Conservation (phyloP, 2,888 invertebrate genomes). For the Pachymerium ferrugineum region DNA sequence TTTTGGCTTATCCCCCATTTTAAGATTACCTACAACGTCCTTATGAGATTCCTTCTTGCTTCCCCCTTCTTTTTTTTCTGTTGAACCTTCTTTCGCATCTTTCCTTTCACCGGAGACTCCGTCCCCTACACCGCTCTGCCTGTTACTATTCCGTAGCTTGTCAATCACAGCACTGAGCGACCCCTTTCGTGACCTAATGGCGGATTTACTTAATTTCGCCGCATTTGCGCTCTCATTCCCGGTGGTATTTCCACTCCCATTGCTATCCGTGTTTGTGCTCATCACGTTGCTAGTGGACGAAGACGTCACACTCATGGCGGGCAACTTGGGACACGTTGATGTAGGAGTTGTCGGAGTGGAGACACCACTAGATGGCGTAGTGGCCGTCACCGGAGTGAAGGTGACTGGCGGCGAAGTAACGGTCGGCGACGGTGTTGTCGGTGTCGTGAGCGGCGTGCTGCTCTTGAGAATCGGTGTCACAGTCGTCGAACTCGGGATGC, state of each 20-base stretch:
- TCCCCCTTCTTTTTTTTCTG: conserved; percentile 50
- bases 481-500: conserved; percentile 36
- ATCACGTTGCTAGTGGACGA: background rate
- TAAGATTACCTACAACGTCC: conserved; percentile 37
- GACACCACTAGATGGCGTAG: background rate
- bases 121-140: background rate
- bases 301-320: conserved; percentile 36
- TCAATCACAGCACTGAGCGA: conserved; percentile 42
- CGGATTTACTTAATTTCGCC: conserved; percentile 37
- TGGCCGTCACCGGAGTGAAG: conserved; percentile 32
- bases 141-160: conserved; percentile 32
- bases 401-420: conserved; percentile 33
- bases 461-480: conserved; percentile 35
- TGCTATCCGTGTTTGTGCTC: background rate
- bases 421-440: conserved; percentile 32
- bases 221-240: conserved; percentile 37
- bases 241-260: conserved; percentile 5
- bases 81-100: conserved; percentile 7
- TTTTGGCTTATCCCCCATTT: conserved; percentile 12
- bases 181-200: conserved; percentile 40
- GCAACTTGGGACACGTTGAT: conserved; percentile 34
- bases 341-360: conserved; percentile 29
- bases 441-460: conserved; percentile 35
- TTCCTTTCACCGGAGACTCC: background rate
- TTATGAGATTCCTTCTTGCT: conserved; percentile 46